Evolutionary conservation across 37 sponge, comb jelly and placozoan species (phyloP).

Genomic region (Hormiphora californensis): DNA sequence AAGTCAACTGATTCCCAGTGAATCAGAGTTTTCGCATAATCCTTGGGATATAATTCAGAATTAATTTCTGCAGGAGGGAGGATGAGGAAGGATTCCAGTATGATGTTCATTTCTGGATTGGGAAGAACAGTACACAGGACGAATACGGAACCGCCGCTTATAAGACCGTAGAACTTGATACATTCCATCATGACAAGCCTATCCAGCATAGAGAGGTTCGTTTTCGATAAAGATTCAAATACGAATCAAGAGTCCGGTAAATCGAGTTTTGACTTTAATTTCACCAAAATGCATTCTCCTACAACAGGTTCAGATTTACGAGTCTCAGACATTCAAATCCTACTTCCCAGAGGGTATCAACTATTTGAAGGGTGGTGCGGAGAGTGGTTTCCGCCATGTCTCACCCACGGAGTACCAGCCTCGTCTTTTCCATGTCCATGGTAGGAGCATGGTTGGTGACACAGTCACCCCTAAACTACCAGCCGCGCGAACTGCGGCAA

Average conservation of each 20-base stretch:
- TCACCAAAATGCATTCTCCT: background rate
- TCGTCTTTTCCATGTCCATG: conserved; percentile 86
- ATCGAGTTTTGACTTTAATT: background rate
- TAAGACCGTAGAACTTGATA: conserved; percentile 99
- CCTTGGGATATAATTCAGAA: background rate
- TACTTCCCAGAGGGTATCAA: conserved; percentile 69
- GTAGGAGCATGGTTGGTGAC: conserved; percentile 58
- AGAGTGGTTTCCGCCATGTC: conserved; percentile 92
- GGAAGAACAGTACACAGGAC: conserved; percentile 88
- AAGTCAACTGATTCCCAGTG: too few species aligned
- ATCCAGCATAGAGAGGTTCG: conserved; percentile 93
- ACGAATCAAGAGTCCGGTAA: background rate
- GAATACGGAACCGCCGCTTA: conserved; percentile 99
- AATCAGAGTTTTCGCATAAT: too few species aligned
- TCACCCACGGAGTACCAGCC: conserved; percentile 82
- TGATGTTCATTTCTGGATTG: conserved; percentile 99
- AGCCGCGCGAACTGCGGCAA: too few species aligned
- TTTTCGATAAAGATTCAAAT: background rate
- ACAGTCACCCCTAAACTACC: too few species aligned
- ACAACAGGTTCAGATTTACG: conserved; percentile 58
- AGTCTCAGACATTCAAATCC: conserved; percentile 77
- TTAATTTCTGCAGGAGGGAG: conserved; percentile 54
- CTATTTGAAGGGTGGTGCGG: conserved; percentile 63
- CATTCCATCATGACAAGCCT: conserved; percentile 97
- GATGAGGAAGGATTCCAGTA: conserved; percentile 60